These are phyloP conservation scores for Masticophis lateralis DNA, from an alignment of 2,797 vertebrate species.

Conservation along the genomic window DNA sequence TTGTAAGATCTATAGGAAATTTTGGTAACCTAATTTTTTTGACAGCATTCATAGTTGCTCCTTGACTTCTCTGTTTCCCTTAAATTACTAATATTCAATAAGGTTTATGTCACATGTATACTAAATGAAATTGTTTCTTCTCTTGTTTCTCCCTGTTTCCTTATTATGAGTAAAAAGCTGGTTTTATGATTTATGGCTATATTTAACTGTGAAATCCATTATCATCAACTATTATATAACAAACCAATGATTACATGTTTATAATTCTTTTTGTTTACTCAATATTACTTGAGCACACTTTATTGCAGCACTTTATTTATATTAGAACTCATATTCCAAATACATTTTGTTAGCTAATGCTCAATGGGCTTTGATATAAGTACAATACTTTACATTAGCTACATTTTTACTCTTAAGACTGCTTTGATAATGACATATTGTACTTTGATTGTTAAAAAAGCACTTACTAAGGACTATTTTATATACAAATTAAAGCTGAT, in stretches of 20 bases:
- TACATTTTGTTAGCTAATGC: background rate
- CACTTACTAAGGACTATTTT: background rate
- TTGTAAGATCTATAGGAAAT: background rate
- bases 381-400: background rate
- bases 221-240: background rate
- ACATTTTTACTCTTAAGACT: background rate
- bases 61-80: background rate
- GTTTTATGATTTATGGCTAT: background rate
- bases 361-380: background rate
- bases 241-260: background rate
- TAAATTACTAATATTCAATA: background rate
- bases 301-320: background rate
- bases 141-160: background rate
- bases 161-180: background rate
- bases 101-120: background rate
- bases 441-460: background rate
- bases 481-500: background rate
- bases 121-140: background rate
- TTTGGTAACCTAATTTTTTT: background rate
- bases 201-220: background rate
- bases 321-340: background rate
- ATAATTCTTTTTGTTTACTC: background rate
- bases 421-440: background rate
- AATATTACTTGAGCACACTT: background rate
- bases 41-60: background rate